Evolutionary conservation across 2,888 invertebrate genomes (phyloP), one percentile per base, ranked within the genome.

Genomic region (Lobophora halterata): DNA sequence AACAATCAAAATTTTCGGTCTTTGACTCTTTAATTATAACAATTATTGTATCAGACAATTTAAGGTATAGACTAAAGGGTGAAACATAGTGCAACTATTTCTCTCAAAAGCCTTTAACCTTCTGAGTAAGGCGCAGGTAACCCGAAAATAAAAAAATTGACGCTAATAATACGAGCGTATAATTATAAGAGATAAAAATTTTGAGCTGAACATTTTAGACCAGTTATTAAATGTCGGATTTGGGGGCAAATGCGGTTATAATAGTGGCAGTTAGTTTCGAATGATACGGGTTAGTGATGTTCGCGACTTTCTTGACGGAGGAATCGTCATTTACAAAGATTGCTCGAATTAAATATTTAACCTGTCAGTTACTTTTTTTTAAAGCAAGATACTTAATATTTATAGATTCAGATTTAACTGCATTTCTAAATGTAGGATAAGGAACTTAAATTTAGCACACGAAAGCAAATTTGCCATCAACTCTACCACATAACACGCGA

Each of bases 161-260:
- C 65, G 71, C 68, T 67, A 51, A 61, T 69, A 65, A 48, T 55
- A 44, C 67, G 66, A 70, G 70, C 71, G 65, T 86, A 85, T 86
- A 86, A 87, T 87, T 87, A 86, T 79, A 76, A 73, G 71, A 69
- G 76, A 82, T 81, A 80, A 79, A 79, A 69, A 38, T 31, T 66
- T 62, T 68, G 68, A 64, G 58, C 59, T 64, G 65, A 67, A 59
- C 65, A 61, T 73, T 74, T 72, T 67, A 55, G 69, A 57, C 51
- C 68, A 60, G 72, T 79, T 80, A 86, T 86, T 83, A 86, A 82
- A 78, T 71, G 46, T 48, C 48, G 67, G 67, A 70, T 76, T 77
- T 72, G 63, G 68, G 71, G 55, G 68, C 79, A 86, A 86, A 87
- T 86, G 83, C 58, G 75, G 74, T 87, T 86, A 83, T 87, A 87